Base-by-base conservation (phyloP, 2,888 invertebrate genomes). In the Neocrepidodera transversa region DNA sequence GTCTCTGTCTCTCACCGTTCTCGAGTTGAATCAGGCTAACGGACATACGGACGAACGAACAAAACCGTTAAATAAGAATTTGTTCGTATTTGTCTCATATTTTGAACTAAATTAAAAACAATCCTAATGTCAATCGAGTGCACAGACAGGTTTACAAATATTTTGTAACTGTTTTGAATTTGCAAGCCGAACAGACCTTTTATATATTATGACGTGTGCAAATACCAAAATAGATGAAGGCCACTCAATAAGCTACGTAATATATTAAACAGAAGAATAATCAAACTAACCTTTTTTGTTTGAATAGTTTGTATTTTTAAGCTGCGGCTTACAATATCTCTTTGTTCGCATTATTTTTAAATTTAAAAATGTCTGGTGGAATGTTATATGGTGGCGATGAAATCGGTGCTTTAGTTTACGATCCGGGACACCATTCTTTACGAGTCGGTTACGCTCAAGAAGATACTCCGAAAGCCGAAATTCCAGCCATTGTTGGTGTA, bases 401-500 rank as follows among this genome's bases (percentile, higher is more conserved):
- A 80, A 98, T 99, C 65, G 98, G 98, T 7, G 98, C 98, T 0
- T 79, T 99, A 65, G 99, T 99, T 26, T 97, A 99, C 75, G 99
- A 99, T 79, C 90, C 97, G 6, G 99, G 95, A 0, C 93, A 94
- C 70, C 91, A 92, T 80, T 92, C 94, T 0, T 81, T 96, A 52
- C 84, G 96, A 57, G 93, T 93, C 47, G 97, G 96, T 53, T 97
- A 94, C 83, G 96, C 96, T 6, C 96, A 97, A 73, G 99, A 99
- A 79, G 99, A 99, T 78, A 93, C 95, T n/a, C 99, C 99, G 1
- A 99, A 98, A 82, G 95, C 95, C 1, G 97, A 98, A 84, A 95
- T 97, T 58, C 97, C 97, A 0, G 91, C 95, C 0, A 90, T 92
- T 36, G 91, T 96, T 23, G 97, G 97, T 0, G 88, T 95, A 5